phyloP scores from a whole-genome alignment of 2,113 vertebrate species.

The Lagopus muta region DNA sequence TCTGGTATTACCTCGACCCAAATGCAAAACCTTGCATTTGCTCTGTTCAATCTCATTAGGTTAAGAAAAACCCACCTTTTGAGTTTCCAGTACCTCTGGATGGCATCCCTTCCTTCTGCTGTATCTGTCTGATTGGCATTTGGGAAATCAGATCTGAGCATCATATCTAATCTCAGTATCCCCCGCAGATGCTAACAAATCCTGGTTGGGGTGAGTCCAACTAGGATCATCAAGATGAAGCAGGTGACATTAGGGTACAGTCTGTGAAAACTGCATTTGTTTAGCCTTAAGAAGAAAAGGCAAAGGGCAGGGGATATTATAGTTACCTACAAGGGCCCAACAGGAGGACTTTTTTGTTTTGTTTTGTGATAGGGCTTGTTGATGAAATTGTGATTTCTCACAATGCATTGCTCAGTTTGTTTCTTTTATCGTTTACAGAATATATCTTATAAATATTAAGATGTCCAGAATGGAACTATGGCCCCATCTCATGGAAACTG shows the following conservation, averaged over 20 bases:
- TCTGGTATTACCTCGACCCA: not conserved
- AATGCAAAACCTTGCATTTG: not conserved
- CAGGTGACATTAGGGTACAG: not conserved
- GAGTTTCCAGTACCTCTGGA: not conserved
- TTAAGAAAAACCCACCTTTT: too few relatives aligned
- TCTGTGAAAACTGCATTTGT: not conserved
- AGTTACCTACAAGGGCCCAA: not conserved
- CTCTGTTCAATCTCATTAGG: not conserved
- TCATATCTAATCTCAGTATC: not conserved
- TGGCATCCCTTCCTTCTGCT: not conserved
- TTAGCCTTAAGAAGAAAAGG: not conserved
- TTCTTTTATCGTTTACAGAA: not conserved
- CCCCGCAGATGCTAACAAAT: not conserved
- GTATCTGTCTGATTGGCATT: not conserved
- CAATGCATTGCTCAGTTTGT: not conserved
- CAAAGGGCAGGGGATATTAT: accelerated
- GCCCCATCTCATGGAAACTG: not conserved
- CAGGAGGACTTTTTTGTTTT: not conserved
- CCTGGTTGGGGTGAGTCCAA: not conserved
- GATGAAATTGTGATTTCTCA: not conserved
- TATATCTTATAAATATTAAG: accelerated
- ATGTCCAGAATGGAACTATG: not conserved
- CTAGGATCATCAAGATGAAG: not conserved
- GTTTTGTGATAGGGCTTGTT: not conserved
- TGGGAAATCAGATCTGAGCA: not conserved